These are phyloP conservation scores for Scophthalmus maximus DNA, from an alignment of 2,113 vertebrate species.

Conservation along the genomic window DNA sequence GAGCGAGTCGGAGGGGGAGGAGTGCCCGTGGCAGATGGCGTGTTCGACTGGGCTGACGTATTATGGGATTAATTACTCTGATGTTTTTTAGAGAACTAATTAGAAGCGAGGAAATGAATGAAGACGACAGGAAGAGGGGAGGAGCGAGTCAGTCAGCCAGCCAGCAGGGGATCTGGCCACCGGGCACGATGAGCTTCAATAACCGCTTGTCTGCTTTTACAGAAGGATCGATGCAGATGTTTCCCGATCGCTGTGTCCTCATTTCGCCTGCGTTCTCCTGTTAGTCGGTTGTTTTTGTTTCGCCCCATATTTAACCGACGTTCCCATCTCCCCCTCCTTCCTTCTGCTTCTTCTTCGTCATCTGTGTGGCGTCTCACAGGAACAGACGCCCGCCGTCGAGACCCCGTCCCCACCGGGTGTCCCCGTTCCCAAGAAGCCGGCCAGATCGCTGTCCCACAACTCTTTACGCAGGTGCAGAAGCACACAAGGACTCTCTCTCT, in stretches of 20 bases:
- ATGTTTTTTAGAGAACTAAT: conserved; percentile 71
- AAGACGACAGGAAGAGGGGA: conserved; percentile 38
- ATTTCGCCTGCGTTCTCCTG: no score
- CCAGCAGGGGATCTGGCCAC: conserved; percentile 12
- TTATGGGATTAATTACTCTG: conserved; percentile 78
- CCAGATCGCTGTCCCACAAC: conserved; percentile 64
- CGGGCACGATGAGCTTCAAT: conserved; percentile 4
- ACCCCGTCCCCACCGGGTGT: conserved; percentile 66
- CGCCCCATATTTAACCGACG: neutral
- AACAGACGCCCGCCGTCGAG: conserved; percentile 62
- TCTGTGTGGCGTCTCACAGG: conserved; percentile 54
- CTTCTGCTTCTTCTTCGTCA: neutral
- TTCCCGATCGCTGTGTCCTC: no score
- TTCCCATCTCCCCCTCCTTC: no score
- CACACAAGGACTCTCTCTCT: conserved; percentile 4
- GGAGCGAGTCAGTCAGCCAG: conserved; percentile 8
- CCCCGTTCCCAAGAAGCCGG: conserved; percentile 53
- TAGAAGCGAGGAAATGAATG: conserved; percentile 44
- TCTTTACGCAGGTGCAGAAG: conserved; percentile 76
- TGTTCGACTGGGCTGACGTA: conserved; percentile 63
- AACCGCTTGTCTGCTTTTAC: conserved; percentile 15
- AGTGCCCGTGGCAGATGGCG: conserved; percentile 74
- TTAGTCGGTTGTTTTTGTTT: no score
- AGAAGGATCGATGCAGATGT: conserved; percentile 45
- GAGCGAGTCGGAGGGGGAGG: conserved; percentile 25